Conservation (phyloP, 2,113 vertebrate species). For the Actenoides hombroni region DNA sequence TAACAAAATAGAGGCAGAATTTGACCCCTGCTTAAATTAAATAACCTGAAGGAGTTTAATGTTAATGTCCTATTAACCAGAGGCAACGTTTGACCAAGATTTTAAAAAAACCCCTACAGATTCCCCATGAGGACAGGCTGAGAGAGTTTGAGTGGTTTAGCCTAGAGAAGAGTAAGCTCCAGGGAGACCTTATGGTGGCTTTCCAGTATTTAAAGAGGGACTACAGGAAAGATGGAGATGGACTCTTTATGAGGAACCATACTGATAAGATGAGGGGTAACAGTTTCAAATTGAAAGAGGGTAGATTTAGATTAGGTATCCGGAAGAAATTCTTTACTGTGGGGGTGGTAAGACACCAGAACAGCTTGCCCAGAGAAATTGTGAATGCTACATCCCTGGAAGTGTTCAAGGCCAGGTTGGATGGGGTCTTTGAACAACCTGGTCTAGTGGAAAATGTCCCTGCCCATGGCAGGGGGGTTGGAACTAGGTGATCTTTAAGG, state of each 20-base stretch:
- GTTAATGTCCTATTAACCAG: neutral
- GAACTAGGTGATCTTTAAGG: neutral
- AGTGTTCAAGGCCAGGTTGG: neutral
- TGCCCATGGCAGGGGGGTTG: neutral
- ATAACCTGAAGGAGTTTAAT: neutral
- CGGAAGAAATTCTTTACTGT: neutral
- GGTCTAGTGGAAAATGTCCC: neutral
- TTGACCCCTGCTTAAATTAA: slow-evolving; percentile 17
- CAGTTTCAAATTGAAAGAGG: neutral
- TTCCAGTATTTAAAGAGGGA: neutral
- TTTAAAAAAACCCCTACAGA: neutral
- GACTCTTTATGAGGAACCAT: neutral
- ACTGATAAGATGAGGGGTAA: no score
- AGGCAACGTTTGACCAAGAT: slow-evolving; percentile 7
- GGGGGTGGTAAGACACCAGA: neutral
- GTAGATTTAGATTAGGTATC: neutral
- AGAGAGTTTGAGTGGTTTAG: neutral
- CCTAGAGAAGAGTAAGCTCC: neutral
- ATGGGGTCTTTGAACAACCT: neutral
- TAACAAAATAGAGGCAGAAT: neutral
- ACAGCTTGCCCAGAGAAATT: neutral
- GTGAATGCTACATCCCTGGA: no score
- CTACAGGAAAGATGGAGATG: neutral
- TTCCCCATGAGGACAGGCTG: neutral
- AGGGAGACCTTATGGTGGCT: neutral